These are phyloP conservation scores for Rhagonycha lutea DNA, from an alignment of 2,888 invertebrate species.

Conservation along the genomic window DNA sequence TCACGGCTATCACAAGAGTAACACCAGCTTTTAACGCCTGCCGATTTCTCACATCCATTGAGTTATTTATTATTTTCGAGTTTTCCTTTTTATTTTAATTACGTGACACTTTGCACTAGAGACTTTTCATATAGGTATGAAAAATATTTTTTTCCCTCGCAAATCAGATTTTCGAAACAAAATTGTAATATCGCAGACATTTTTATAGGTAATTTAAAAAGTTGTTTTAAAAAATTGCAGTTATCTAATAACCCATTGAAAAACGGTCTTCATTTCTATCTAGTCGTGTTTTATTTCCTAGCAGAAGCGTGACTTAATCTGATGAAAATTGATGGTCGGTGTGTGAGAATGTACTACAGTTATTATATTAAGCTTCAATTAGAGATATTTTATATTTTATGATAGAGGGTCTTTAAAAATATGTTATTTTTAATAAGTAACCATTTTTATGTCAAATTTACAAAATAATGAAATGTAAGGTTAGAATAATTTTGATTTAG, in stretches of 20 bases:
- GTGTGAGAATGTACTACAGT: neutral
- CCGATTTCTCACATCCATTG: conserved; percentile 34
- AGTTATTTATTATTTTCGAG: conserved; percentile 35
- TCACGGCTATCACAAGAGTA: conserved; percentile 38
- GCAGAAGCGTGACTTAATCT: neutral
- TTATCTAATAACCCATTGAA: neutral
- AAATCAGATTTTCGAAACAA: neutral
- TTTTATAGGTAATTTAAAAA: neutral
- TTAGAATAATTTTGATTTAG: neutral
- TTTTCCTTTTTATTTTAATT: conserved; percentile 35
- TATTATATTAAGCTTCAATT: neutral
- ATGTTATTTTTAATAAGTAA: neutral
- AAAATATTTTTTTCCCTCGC: no score
- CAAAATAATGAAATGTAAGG: neutral
- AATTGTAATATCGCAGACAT: conserved; percentile 5
- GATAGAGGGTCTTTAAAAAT: neutral
- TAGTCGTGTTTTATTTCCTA: neutral
- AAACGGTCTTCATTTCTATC: neutral
- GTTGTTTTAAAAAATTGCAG: neutral
- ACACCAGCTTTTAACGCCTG: conserved; percentile 40
- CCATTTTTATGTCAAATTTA: neutral
- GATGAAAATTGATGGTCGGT: neutral
- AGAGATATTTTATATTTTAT: neutral
- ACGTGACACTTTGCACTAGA: conserved; percentile 8
- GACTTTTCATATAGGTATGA: neutral